Conservation (phyloP, 2,888 invertebrate genomes). For the Pteria penguin region DNA sequence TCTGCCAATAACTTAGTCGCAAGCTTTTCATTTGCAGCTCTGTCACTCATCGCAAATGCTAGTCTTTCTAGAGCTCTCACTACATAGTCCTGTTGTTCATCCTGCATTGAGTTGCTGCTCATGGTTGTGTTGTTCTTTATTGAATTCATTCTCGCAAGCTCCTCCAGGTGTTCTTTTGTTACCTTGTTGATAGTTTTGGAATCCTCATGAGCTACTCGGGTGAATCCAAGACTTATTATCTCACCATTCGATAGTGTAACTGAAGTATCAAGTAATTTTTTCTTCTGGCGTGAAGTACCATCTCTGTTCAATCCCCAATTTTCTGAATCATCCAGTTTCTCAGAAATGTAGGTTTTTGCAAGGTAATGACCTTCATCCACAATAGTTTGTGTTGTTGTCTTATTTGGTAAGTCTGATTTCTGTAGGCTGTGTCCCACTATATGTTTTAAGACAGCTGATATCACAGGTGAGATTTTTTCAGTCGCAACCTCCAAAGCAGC, state of each 20-base stretch:
- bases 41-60: conserved; percentile 29
- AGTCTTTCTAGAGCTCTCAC: conserved; percentile 9
- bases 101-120: neutral
- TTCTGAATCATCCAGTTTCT: neutral
- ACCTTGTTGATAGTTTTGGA: neutral
- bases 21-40: conserved; percentile 28
- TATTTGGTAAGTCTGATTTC: conserved; percentile 28
- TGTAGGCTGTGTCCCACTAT: conserved; percentile 5
- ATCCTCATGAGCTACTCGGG: conserved; percentile 21
- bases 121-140: neutral
- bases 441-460: conserved; percentile 30
- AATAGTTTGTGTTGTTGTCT: conserved; percentile 26
- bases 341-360: neutral
- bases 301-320: neutral
- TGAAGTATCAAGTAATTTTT: conserved; percentile 5
- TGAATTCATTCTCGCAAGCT: conserved; percentile 4
- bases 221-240: neutral
- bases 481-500: conserved; percentile 42
- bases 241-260: neutral
- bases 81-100: neutral
- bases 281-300: neutral
- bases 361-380: conserved; percentile 27
- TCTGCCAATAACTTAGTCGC: conserved; percentile 14
- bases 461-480: conserved; percentile 32
- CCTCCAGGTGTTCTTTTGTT: neutral